Evolutionary conservation across 2,113 vertebrate species (phyloP).

Genomic region (Rhegmatorhina hoffmannsi): DNA sequence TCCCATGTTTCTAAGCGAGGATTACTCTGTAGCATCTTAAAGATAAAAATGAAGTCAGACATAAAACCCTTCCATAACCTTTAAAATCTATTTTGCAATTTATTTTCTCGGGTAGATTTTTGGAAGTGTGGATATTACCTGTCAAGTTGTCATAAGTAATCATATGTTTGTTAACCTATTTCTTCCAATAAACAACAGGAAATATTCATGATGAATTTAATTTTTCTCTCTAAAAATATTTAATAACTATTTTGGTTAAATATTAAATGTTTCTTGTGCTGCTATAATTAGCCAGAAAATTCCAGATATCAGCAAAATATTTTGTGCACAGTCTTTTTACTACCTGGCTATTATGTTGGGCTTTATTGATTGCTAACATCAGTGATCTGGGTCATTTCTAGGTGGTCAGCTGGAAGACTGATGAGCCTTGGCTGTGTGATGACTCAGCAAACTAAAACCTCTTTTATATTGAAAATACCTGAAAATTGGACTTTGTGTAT

Average conservation of each 20-base stretch:
- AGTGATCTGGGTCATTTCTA: not conserved
- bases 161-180: slow-evolving; percentile 28
- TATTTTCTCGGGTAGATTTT: not conserved
- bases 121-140: not conserved
- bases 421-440: not conserved
- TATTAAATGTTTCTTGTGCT: slow-evolving; percentile 29
- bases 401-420: not conserved
- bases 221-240: not conserved
- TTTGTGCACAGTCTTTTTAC: not conserved
- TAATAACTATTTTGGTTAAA: slow-evolving; percentile 36
- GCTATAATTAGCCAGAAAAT: not conserved
- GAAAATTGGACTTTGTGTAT: not conserved
- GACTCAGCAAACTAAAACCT: not conserved
- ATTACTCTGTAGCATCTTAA: not conserved
- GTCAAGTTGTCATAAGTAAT: slow-evolving; percentile 27
- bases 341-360: not conserved
- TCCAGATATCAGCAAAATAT: not conserved
- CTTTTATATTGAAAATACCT: not conserved
- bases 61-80: not conserved
- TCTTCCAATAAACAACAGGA: slow-evolving; percentile 22
- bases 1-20: not conserved
- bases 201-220: slow-evolving; percentile 1
- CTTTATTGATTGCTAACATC: not conserved
- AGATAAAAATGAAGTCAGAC: not conserved
- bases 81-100: not conserved